Evolutionary conservation across 2,113 vertebrate genomes (phyloP).

Genomic region (Rhineura floridana): DNA sequence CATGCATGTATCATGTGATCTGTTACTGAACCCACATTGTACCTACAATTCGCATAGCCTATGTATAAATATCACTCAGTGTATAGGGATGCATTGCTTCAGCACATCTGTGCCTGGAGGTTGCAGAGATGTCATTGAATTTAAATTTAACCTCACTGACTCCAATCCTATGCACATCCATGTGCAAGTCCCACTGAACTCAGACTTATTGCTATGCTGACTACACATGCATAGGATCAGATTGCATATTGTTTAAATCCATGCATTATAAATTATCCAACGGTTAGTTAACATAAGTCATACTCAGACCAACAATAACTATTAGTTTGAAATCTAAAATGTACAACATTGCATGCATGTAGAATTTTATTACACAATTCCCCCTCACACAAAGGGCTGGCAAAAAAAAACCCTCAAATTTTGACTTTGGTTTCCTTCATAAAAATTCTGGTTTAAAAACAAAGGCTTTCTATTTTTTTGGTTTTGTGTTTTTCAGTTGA

Average conservation of each 20-base stretch:
- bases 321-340: neutral
- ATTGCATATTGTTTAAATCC: neutral
- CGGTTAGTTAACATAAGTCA: neutral
- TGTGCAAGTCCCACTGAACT: neutral
- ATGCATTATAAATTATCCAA: neutral
- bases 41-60: neutral
- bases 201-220: neutral
- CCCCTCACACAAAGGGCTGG: neutral
- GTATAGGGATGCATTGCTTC: no score
- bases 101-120: neutral
- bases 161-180: no score
- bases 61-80: neutral
- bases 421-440: neutral
- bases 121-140: no score
- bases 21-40: neutral
- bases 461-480: neutral
- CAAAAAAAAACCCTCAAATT: neutral
- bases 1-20: neutral
- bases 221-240: neutral
- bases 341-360: neutral
- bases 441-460: neutral
- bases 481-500: neutral
- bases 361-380: neutral
- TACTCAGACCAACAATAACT: neutral
- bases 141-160: neutral